These are phyloP conservation scores for Electrona antarctica DNA, from an alignment of 2,113 vertebrate genomes.

Conservation along the genomic window DNA sequence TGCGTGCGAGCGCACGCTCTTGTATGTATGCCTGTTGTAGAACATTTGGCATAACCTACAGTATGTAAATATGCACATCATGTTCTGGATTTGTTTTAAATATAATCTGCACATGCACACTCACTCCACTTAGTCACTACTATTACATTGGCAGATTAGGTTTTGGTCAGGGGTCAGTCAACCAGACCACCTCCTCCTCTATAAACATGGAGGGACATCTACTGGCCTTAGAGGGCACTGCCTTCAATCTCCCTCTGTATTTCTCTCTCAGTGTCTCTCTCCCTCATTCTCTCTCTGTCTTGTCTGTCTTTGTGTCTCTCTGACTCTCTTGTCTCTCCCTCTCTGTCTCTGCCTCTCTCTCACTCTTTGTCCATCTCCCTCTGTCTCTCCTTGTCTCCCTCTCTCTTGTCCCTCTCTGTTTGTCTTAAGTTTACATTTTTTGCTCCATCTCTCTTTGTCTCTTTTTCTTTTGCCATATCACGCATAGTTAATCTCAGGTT, in stretches of 20 bases:
- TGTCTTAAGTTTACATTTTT: too few relatives aligned
- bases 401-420: neutral
- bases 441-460: too few relatives aligned
- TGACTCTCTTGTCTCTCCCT: constrained; percentile 24
- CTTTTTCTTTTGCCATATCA: too few relatives aligned
- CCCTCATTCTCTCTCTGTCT: constrained; percentile 19
- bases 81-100: neutral
- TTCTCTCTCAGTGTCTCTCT: constrained; percentile 15
- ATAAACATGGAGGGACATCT: constrained; percentile 78
- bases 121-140: neutral
- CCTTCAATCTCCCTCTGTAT: constrained; percentile 27
- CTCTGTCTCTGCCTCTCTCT: constrained; percentile 19
- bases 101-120: neutral
- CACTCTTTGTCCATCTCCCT: neutral
- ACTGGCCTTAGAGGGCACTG: constrained; percentile 71
- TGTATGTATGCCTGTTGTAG: too few relatives aligned
- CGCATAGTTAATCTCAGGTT: too few relatives aligned
- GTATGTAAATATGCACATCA: neutral
- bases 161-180: constrained; percentile 42
- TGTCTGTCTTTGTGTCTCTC: constrained; percentile 17
- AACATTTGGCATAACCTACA: too few relatives aligned
- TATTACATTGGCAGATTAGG: neutral
- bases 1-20: neutral
- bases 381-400: neutral
- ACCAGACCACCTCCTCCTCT: constrained; percentile 38